Evolutionary conservation across 1,140 invertebrate species (phyloP).

Genomic region (Lerema accius): DNA sequence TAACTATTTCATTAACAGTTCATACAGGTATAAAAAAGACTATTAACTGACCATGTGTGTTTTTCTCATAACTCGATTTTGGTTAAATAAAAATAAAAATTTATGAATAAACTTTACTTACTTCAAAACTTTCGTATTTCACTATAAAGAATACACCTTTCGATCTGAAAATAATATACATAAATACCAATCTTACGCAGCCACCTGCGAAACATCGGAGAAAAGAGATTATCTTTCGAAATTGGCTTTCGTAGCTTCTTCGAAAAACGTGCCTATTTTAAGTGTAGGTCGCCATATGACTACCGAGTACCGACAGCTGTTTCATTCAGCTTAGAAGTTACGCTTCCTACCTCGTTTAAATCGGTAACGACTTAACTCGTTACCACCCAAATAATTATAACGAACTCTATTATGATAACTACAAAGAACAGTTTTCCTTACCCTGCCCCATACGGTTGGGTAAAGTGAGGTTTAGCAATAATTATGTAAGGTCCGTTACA

Average conservation of each 20-base stretch:
- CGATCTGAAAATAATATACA: no score
- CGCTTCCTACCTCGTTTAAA: conserved; percentile 6
- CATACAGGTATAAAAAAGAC: no score
- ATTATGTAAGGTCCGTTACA: conserved; percentile 64
- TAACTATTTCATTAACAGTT: no score
- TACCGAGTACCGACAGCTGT: conserved; percentile 40
- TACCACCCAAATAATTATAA: conserved; percentile 3
- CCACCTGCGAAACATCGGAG: neutral
- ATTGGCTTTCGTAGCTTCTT: conserved; percentile 5
- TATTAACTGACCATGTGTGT: no score
- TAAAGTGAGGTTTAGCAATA: conserved; percentile 50
- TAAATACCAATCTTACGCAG: no score
- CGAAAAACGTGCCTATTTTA: conserved; percentile 20
- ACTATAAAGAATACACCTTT: no score
- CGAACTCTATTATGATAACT: conserved; percentile 1
- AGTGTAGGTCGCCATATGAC: conserved; percentile 38
- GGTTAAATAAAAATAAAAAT: no score
- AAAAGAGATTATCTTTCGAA: conserved; percentile 7
- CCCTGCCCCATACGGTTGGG: neutral
- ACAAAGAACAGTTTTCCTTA: conserved; percentile 26
- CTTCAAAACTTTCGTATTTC: no score
- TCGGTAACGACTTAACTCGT: conserved; percentile 22
- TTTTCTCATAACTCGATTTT: no score
- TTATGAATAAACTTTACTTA: no score
- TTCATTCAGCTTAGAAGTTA: conserved; percentile 46